Conservation (phyloP, 2,113 vertebrate species). For the Ibidorhyncha struthersii region DNA sequence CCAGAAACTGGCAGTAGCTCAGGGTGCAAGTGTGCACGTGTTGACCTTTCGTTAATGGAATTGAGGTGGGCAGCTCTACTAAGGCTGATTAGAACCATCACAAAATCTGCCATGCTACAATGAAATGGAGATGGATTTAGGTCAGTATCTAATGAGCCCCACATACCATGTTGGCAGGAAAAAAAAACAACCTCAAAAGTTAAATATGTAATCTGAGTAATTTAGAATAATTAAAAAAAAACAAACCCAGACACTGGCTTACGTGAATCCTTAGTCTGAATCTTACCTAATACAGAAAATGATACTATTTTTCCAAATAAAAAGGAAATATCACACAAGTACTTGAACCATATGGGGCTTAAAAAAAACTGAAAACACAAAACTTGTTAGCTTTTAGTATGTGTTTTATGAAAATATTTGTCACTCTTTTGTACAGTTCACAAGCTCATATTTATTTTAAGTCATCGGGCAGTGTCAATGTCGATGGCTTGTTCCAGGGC, state of each 20-base stretch:
- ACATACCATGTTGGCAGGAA: background rate
- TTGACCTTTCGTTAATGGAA: background rate
- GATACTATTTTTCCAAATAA: background rate
- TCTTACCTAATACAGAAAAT: background rate
- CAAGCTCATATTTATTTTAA: background rate
- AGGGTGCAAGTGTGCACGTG: background rate
- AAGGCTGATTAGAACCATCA: constrained; percentile 38
- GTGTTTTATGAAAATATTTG: background rate
- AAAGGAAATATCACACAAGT: background rate
- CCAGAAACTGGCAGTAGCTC: background rate
- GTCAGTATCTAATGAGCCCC: constrained; percentile 16
- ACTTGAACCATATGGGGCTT: background rate
- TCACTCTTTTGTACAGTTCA: background rate
- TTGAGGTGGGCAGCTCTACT: constrained; percentile 26
- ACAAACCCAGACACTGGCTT: fast-evolving
- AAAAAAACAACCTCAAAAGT: background rate
- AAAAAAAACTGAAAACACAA: background rate
- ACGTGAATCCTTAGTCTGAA: background rate
- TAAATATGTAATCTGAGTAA: background rate
- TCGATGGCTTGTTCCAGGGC: background rate
- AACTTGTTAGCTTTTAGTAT: background rate
- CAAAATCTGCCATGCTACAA: background rate
- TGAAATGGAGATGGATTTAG: constrained; percentile 48
- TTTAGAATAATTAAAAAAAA: background rate
- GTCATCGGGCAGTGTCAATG: background rate